phyloP scores from a whole-genome alignment of 1,140 invertebrate species.

The Ceratina calcarata region DNA sequence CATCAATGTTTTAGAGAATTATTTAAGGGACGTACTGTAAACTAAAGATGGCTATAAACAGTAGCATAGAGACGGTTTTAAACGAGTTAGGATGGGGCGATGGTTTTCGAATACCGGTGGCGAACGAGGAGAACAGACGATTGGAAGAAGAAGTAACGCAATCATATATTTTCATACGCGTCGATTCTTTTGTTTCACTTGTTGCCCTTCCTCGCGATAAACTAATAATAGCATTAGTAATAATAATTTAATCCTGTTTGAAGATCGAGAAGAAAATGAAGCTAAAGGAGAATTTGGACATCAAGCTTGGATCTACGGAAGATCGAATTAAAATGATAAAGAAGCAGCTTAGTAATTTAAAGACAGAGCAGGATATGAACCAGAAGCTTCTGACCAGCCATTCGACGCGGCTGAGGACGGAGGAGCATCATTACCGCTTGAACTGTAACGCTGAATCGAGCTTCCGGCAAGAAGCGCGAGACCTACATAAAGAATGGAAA shows the following conservation, averaged over 20 bases:
- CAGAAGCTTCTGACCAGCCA: conserved; percentile 82
- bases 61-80: conserved; percentile 82
- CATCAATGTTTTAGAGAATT: conserved; percentile 10
- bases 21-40: neutral
- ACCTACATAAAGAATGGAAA: conserved; percentile 79
- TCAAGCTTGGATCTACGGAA: conserved; percentile 64
- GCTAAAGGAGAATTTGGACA: conserved; percentile 61
- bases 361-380: conserved; percentile 70
- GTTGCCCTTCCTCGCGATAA: too few relatives aligned
- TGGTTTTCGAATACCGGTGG: conserved; percentile 86
- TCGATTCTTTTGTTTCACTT: neutral
- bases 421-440: conserved; percentile 82
- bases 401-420: conserved; percentile 83
- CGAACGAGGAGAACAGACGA: conserved; percentile 85
- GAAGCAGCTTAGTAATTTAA: conserved; percentile 64
- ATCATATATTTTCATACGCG: conserved; percentile 10
- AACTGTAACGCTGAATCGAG: conserved; percentile 79
- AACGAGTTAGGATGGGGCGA: conserved; percentile 86
- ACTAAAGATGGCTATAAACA: conserved; percentile 23
- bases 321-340: conserved; percentile 67
- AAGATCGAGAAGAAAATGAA: conserved; percentile 75
- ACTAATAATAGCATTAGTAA: neutral
- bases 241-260: neutral
- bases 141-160: conserved; percentile 83
- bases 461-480: conserved; percentile 79